These are phyloP conservation scores for Himalopsyche anomala DNA, from an alignment of 2,888 invertebrate species.

Conservation along the genomic window DNA sequence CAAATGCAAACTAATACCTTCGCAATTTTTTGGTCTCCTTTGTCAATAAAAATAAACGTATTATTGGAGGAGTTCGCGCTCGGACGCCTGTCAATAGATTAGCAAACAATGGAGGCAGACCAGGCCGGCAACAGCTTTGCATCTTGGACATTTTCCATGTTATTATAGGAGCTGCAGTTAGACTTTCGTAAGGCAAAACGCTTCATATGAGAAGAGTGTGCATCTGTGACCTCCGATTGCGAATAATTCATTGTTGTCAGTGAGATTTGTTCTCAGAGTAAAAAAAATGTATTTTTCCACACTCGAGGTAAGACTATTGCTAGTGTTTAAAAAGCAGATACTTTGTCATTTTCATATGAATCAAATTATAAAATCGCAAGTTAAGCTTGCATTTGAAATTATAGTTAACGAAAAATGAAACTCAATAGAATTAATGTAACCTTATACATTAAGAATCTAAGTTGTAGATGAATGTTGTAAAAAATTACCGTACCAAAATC, in stretches of 20 bases:
- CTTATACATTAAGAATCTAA: too few species aligned
- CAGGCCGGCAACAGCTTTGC: background rate
- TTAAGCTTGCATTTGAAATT: too few species aligned
- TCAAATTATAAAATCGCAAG: too few species aligned
- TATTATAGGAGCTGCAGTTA: background rate
- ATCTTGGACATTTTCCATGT: background rate
- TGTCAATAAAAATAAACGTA: slow-evolving; percentile 10
- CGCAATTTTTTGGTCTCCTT: slow-evolving; percentile 10
- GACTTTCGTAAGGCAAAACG: background rate
- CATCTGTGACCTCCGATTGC: background rate
- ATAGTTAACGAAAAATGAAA: too few species aligned
- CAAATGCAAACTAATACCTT: background rate
- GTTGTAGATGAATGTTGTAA: too few species aligned
- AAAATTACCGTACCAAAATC: too few species aligned
- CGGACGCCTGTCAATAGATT: background rate
- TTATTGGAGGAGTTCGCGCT: background rate
- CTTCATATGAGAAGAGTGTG: background rate
- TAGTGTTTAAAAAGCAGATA: too few species aligned
- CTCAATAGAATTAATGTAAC: too few species aligned
- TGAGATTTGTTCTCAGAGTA: too few species aligned
- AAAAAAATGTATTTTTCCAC: too few species aligned
- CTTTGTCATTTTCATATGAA: too few species aligned
- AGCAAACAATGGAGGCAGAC: background rate
- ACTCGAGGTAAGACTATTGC: too few species aligned
- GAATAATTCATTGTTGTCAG: background rate